phyloP scores from a whole-genome alignment of 2,888 invertebrate species.

The Schizotus pectinicornis region DNA sequence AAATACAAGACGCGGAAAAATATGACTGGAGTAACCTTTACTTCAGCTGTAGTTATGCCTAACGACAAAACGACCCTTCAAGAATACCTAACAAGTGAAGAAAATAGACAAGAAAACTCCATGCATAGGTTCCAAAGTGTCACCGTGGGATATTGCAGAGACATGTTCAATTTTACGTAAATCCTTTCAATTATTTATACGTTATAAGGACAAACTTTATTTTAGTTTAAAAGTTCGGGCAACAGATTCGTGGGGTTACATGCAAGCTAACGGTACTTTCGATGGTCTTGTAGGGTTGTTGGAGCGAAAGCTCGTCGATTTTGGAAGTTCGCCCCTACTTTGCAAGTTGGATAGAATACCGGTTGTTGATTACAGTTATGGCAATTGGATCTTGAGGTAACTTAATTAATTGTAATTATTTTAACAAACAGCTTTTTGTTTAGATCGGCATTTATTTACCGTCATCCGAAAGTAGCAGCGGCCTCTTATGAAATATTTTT shows the following conservation, averaged over 20 bases:
- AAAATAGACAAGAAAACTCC: conserved; percentile 64
- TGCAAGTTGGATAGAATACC: conserved; percentile 66
- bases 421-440: conserved; percentile 21
- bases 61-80: conserved; percentile 47
- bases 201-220: conserved; percentile 14
- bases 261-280: conserved; percentile 64
- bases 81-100: conserved; percentile 62
- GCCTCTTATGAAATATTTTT: conserved; percentile 69
- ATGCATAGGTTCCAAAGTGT: conserved; percentile 70
- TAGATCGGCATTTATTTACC: conserved; percentile 71
- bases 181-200: too few species aligned
- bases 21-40: conserved; percentile 64
- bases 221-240: conserved; percentile 59
- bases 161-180: conserved; percentile 73
- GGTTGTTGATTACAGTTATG: conserved; percentile 59
- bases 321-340: conserved; percentile 72
- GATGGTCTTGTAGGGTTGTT: conserved; percentile 70
- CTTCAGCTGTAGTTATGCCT: conserved; percentile 42
- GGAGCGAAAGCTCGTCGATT: conserved; percentile 63
- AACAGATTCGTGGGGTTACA: conserved; percentile 70
- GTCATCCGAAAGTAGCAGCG: conserved; percentile 68
- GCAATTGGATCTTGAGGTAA: conserved; percentile 69
- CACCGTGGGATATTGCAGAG: conserved; percentile 64
- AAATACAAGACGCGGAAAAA: conserved; percentile 59
- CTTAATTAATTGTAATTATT: neutral